phyloP scores from a whole-genome alignment of 2,888 invertebrate species.

The Epirrhoe alternata region DNA sequence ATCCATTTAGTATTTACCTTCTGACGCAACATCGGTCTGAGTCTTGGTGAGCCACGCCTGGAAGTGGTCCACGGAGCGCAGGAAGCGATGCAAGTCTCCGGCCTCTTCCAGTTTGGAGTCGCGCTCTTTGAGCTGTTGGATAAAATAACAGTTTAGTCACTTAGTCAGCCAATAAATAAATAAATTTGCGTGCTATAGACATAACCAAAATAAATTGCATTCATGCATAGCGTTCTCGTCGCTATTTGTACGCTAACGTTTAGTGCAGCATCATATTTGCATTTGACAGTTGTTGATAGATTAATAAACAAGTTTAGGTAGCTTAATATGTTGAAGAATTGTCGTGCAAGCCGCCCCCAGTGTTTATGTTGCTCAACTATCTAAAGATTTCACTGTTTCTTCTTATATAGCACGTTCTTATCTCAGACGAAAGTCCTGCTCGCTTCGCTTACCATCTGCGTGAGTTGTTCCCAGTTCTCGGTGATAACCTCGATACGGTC shows the following conservation, averaged over 20 bases:
- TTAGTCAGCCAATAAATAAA: background rate
- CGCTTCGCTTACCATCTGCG: slow-evolving; percentile 91
- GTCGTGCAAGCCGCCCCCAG: too few species aligned
- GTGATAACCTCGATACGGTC: slow-evolving; percentile 97
- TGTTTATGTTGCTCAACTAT: too few species aligned
- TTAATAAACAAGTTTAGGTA: too few species aligned
- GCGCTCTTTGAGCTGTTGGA: slow-evolving; percentile 94
- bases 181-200: too few species aligned
- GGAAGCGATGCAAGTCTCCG: slow-evolving; percentile 98
- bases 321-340: too few species aligned
- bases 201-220: too few species aligned
- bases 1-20: slow-evolving; percentile 81
- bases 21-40: slow-evolving; percentile 99
- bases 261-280: too few species aligned
- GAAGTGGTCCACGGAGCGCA: slow-evolving; percentile 99
- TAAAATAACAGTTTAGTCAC: background rate
- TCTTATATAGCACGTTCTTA: too few species aligned
- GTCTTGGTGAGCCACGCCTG: slow-evolving; percentile 99
- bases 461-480: slow-evolving; percentile 97
- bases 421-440: slow-evolving; percentile 11
- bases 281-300: too few species aligned
- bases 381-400: too few species aligned
- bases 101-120: slow-evolving; percentile 99
- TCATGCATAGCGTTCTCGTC: too few species aligned
- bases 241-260: too few species aligned